A percentile compares a stretch with the other conserved stretches of the same genome.
Conservation (phyloP, 2,888 invertebrate genomes). For the Callosobruchus maculatus region DNA sequence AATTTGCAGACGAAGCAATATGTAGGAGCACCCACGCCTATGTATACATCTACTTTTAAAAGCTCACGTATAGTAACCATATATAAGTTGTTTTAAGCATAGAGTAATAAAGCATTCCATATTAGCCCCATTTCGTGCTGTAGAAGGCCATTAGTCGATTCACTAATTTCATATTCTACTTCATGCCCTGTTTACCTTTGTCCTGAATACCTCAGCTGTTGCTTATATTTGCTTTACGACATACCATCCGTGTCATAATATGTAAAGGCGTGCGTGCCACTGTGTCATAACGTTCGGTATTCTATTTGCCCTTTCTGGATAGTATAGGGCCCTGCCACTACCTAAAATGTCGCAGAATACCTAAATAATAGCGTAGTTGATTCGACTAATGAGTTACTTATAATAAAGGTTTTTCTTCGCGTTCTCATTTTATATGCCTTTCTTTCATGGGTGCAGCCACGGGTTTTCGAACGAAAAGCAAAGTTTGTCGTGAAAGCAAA, state of each 20-base stretch:
- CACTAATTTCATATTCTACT: background rate
- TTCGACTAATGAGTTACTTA: background rate
- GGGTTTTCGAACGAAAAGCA: background rate
- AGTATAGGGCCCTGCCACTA: background rate
- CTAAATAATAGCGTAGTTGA: background rate
- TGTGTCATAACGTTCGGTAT: background rate
- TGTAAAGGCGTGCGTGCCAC: background rate
- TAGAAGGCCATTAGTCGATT: background rate
- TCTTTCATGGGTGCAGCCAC: background rate
- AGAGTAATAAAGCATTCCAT: background rate
- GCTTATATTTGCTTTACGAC: background rate
- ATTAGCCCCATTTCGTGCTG: background rate
- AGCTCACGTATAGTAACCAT: too few species aligned
- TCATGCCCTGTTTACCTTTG: background rate
- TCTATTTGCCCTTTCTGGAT: background rate
- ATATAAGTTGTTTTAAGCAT: too few species aligned
- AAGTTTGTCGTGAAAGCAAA: too few species aligned
- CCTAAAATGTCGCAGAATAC: background rate
- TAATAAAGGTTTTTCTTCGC: background rate
- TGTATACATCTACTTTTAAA: too few species aligned
- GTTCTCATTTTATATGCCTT: background rate
- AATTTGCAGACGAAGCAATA: too few species aligned
- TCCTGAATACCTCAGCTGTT: background rate
- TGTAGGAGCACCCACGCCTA: too few species aligned
- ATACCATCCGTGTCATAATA: background rate